Conservation (phyloP, 2,797 vertebrate genomes). For the Rhinichthys osculus region DNA sequence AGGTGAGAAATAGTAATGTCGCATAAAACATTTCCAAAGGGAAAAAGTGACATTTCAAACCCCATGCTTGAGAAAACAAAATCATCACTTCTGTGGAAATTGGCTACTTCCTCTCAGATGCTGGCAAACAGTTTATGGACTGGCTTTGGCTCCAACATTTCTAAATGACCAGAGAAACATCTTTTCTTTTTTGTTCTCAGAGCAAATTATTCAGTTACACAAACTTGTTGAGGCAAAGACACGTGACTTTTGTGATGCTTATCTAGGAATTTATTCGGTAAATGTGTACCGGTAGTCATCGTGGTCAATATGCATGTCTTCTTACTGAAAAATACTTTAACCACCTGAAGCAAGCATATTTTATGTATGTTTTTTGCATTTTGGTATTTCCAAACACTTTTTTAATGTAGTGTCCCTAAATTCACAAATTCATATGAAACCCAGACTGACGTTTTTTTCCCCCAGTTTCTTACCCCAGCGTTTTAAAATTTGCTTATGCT, state of each 20-base stretch:
- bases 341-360: background rate
- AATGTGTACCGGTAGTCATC: background rate
- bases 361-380: background rate
- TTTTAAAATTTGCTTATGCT: background rate
- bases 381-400: background rate
- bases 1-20: background rate
- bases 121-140: background rate
- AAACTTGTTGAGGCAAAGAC: background rate
- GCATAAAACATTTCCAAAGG: background rate
- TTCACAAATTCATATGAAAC: background rate
- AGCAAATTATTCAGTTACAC: background rate
- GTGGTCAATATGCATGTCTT: background rate
- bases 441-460: no score
- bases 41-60: background rate
- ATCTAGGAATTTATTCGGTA: background rate
- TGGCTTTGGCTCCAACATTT: background rate
- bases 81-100: slow-evolving; percentile 6
- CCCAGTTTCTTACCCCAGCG: background rate
- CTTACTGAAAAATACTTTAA: background rate
- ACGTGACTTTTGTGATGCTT: background rate
- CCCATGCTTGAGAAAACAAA: background rate
- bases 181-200: background rate
- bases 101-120: background rate
- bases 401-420: background rate
- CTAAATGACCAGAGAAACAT: background rate